phyloP scores from a whole-genome alignment of 2,113 vertebrate genomes.

The Megaptera novaeangliae region DNA sequence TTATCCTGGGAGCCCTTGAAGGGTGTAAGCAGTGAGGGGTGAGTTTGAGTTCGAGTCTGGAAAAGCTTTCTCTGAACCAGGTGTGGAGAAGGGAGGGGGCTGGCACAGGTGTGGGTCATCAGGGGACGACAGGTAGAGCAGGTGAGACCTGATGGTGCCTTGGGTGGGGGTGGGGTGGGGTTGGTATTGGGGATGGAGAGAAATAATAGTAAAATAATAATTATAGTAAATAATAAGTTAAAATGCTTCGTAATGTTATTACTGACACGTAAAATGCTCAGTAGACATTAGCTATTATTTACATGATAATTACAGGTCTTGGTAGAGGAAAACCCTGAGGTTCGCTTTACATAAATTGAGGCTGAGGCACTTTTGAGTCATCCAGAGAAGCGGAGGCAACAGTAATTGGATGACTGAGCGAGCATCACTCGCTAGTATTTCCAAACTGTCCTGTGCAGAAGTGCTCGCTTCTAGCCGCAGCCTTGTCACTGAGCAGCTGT shows the following conservation, averaged over 20 bases:
- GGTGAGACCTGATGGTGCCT: neutral
- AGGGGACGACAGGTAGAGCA: neutral
- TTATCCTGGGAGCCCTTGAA: neutral
- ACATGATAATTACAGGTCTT: neutral
- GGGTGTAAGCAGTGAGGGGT: neutral
- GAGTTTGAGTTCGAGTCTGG: neutral
- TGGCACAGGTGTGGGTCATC: neutral
- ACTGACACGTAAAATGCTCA: neutral
- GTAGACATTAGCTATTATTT: neutral
- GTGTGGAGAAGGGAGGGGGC: neutral
- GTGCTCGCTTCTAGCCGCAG: neutral
- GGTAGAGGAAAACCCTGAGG: neutral
- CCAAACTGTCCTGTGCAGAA: neutral
- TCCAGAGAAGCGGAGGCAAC: neutral
- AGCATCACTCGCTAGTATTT: rapidly evolving
- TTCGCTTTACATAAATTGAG: neutral
- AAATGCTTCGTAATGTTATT: neutral
- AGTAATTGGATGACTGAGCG: neutral
- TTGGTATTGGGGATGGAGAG: neutral
- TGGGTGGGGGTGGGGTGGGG: neutral
- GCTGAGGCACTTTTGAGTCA: neutral
- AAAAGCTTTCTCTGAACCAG: neutral
- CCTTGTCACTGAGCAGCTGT: neutral
- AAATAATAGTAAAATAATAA: neutral
- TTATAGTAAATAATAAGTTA: neutral